phyloP scores from a whole-genome alignment of 2,113 vertebrate species.

The Myanophis thanlyinensis region DNA sequence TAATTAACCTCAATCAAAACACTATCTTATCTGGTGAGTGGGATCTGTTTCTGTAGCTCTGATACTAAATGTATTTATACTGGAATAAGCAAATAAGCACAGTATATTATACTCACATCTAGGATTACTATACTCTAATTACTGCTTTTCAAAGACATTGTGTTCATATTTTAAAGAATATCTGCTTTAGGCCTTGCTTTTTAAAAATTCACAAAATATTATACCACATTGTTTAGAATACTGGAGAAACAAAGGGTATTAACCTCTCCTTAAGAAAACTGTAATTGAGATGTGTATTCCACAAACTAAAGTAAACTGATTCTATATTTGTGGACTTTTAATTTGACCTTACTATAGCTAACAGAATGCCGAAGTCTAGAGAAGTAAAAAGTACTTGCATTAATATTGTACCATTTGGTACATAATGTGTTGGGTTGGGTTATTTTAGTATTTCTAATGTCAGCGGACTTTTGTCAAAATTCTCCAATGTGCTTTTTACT shows the following conservation, averaged over 20 bases:
- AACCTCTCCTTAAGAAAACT: neutral
- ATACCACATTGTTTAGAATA: neutral
- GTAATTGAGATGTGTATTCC: neutral
- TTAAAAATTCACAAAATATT: neutral
- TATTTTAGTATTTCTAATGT: neutral
- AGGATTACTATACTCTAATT: neutral
- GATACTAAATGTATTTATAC: neutral
- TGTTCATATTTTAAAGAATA: neutral
- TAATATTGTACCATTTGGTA: fast-evolving
- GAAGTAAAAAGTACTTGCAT: neutral
- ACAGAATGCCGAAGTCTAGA: neutral
- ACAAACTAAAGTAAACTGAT: fast-evolving
- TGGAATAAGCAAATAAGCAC: neutral
- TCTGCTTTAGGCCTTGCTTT: neutral
- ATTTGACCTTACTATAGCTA: neutral
- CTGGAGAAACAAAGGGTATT: neutral
- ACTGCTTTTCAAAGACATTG: neutral
- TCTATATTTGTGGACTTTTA: neutral
- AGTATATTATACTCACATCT: neutral
- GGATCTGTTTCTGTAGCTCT: neutral
- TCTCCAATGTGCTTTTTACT: neutral
- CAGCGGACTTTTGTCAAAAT: neutral
- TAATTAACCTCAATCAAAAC: neutral
- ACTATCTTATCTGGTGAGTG: neutral
- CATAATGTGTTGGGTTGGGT: neutral